Conservation (phyloP, 2,888 invertebrate species). For the Anthoptus insignis region DNA sequence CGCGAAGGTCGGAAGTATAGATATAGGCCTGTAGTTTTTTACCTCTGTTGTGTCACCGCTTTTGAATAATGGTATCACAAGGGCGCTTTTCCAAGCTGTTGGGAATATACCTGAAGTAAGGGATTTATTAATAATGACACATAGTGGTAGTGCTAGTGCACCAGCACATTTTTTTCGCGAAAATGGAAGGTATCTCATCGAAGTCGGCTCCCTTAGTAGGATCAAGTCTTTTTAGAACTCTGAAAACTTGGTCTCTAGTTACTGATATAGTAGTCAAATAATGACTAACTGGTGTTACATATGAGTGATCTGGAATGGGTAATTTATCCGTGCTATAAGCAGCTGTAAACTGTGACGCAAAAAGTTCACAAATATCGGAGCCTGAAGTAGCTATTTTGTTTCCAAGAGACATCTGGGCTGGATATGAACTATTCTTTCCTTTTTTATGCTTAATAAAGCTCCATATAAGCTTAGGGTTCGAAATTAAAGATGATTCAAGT, state of each 20-base stretch:
- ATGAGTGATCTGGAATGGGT: neutral
- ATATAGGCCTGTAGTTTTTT: slow-evolving; percentile 43
- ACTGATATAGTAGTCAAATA: neutral
- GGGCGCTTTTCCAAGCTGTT: slow-evolving; percentile 37
- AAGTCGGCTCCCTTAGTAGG: slow-evolving; percentile 35
- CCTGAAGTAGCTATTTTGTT: neutral
- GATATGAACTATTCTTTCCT: slow-evolving; percentile 32
- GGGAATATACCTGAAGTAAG: slow-evolving; percentile 25
- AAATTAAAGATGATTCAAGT: slow-evolving; percentile 26
- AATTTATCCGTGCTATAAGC: neutral
- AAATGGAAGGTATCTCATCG: slow-evolving; percentile 31
- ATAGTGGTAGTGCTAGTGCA: slow-evolving; percentile 9
- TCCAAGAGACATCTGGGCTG: slow-evolving; percentile 24
- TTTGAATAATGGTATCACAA: slow-evolving; percentile 42
- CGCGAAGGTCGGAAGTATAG: slow-evolving; percentile 34
- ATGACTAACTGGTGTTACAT: neutral
- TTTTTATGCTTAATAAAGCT: slow-evolving; percentile 37
- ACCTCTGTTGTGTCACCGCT: slow-evolving; percentile 23
- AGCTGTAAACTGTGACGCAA: slow-evolving; percentile 1
- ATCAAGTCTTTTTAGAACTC: slow-evolving; percentile 36
- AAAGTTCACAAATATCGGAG: neutral
- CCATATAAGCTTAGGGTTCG: slow-evolving; percentile 44
- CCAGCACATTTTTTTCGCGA: slow-evolving; percentile 16
- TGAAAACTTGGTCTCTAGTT: slow-evolving; percentile 9
- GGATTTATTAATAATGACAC: slow-evolving; percentile 29